Evolutionary conservation across 1,140 invertebrate genomes (phyloP).

Genomic region (Bombus affinis): DNA sequence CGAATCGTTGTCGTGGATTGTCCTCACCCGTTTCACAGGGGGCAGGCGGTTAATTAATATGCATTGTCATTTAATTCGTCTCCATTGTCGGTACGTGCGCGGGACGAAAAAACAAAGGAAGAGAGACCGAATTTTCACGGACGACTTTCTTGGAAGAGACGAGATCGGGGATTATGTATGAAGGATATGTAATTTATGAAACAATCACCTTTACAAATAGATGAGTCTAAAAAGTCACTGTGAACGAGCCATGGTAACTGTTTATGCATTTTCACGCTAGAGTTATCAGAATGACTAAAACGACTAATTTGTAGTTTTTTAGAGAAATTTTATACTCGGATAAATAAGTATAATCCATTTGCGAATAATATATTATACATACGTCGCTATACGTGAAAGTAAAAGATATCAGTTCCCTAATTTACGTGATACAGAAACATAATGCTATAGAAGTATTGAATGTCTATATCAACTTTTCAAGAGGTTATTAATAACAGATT

Average conservation of each 20-base stretch:
- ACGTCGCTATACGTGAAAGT: neutral
- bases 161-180: neutral
- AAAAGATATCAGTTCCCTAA: neutral
- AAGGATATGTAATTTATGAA: neutral
- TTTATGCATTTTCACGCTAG: neutral
- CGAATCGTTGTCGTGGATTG: slow-evolving; percentile 44
- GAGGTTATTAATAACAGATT: neutral
- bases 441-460: neutral
- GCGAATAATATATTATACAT: neutral
- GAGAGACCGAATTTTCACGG: neutral
- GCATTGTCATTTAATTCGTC: slow-evolving; percentile 51
- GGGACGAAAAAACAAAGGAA: neutral
- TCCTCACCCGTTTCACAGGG: slow-evolving; percentile 7
- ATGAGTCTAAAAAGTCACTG: no score
- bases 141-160: no score
- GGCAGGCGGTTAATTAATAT: slow-evolving; percentile 43
- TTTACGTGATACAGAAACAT: no score
- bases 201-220: neutral
- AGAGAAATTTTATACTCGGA: no score
- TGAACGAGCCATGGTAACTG: neutral
- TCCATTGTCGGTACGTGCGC: neutral
- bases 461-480: neutral
- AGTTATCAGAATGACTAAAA: neutral
- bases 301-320: no score
- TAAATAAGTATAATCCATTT: neutral